Base-by-base conservation (phyloP, 2,888 invertebrate genomes). In the Eudasyphora cyanicolor region DNA sequence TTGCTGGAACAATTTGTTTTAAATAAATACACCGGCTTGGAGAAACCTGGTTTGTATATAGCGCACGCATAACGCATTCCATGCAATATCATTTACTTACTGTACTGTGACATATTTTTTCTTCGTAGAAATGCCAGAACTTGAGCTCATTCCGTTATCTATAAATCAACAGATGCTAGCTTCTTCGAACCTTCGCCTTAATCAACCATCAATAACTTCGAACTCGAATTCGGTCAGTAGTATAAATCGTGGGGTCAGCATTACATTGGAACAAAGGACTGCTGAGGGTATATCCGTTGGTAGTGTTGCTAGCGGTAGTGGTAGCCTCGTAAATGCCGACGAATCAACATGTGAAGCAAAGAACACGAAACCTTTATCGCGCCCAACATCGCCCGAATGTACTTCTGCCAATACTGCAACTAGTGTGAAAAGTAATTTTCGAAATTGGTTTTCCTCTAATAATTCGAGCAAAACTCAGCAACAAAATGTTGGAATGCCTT, bases 11-110 rank as follows among this genome's bases (percentile, higher is more conserved):
- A 97, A 91, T 98, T 99, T 92, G 96, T 98, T 76, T 94, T 96
- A 88, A 96, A 96, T 87, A 99, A 99, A 93, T 96, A 97, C 87
- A 98, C 98, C 85, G 98, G 98, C 87, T 94, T 96, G 86, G 98
- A 98, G 90, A 97, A 96, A 92, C 98, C 98, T 92, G 96, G 98
- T 95, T 32, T 27, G 51, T 51, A 42, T 8, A 32, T 32, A 29
- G 1, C 27, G 29, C 17, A 17, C 14, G 29, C 7, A 51, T 51
- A 24, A 27, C 7, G 1, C 32, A 27, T 4, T n/a, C 17, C 6
- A 12, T 60, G 14, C n/a, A n/a, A 27, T 29, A 60, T 29, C 32
- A 27, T 29, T 60, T 29, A 57, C 57, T 24, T 57, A 24, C n/a
- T 45, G 14, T 14, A 7, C 12, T 49, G 24, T 45, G 21, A 70